Evolutionary conservation across 2,888 invertebrate genomes (phyloP).

Genomic region (Erpobdella octoculata): DNA sequence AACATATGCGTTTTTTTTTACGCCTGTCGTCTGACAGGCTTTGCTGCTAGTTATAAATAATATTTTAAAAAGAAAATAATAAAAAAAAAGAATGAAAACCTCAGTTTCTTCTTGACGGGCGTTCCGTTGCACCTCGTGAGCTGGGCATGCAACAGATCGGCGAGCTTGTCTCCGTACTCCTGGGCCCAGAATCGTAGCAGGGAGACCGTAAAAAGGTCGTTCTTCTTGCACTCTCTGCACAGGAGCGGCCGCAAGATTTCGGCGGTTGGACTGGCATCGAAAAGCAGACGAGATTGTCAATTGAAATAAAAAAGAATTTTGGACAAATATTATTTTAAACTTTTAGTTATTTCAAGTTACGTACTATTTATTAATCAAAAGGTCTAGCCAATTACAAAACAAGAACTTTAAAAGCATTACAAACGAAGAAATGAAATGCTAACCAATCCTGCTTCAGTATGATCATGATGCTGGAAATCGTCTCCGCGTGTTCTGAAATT

Average conservation of each 20-base stretch:
- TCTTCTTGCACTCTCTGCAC: slow-evolving; percentile 55
- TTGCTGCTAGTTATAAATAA: background rate
- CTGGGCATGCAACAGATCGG: slow-evolving; percentile 53
- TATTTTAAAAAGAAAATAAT: background rate
- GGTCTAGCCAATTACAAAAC: too few relatives aligned
- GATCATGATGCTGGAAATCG: slow-evolving; percentile 77
- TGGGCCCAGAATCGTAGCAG: slow-evolving; percentile 84
- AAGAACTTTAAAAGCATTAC: background rate
- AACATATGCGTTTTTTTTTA: too few relatives aligned
- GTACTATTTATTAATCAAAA: too few relatives aligned
- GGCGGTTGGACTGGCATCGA: slow-evolving; percentile 65
- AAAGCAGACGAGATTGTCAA: too few relatives aligned
- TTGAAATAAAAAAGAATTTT: background rate
- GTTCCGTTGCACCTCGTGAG: slow-evolving; percentile 60
- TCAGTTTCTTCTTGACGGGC: slow-evolving; percentile 69
- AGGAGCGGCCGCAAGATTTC: slow-evolving; percentile 77
- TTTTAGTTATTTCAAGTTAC: too few relatives aligned
- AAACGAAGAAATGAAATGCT: slow-evolving; percentile 39
- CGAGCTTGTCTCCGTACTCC: slow-evolving; percentile 75
- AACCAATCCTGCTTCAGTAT: slow-evolving; percentile 82
- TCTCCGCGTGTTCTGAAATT: slow-evolving; percentile 82
- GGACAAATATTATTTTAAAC: background rate
- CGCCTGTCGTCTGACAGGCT: too few relatives aligned
- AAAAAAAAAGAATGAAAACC: background rate
- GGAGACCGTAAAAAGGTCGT: slow-evolving; percentile 81